phyloP scores from a whole-genome alignment of 1,140 invertebrate species.

The Archivesica marissinica region DNA sequence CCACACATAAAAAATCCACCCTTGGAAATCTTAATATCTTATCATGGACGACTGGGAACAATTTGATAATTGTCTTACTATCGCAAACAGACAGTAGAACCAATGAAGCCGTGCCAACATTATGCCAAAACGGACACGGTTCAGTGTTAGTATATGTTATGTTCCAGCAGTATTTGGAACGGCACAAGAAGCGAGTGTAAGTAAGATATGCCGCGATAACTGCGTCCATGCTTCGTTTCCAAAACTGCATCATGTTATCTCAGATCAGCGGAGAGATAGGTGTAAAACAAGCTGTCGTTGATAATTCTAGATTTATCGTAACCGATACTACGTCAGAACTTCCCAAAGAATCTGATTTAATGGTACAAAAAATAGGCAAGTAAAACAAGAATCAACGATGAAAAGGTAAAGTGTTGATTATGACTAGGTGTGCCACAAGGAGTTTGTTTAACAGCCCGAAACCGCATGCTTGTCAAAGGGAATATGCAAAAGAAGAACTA shows the following conservation, averaged over 20 bases:
- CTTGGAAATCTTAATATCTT: constrained; percentile 28
- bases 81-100: constrained; percentile 10
- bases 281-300: constrained; percentile 31
- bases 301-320: background rate
- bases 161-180: constrained; percentile 13
- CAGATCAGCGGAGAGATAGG: constrained; percentile 34
- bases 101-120: constrained; percentile 25
- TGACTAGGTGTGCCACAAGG: too few relatives aligned
- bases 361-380: background rate
- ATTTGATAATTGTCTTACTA: constrained; percentile 57
- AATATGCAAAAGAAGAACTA: too few relatives aligned
- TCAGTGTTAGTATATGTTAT: background rate
- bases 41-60: constrained; percentile 55
- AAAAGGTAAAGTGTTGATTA: too few relatives aligned
- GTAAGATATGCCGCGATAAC: constrained; percentile 35
- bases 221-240: constrained; percentile 12
- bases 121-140: constrained; percentile 49
- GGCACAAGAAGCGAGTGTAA: background rate
- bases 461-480: too few relatives aligned
- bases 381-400: too few relatives aligned
- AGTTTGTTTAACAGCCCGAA: too few relatives aligned
- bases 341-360: background rate
- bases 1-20: constrained; percentile 45
- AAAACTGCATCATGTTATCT: background rate
- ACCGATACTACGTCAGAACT: constrained; percentile 1